Conservation (phyloP, 2,888 invertebrate genomes). For the Lamellibrachia satsuma region DNA sequence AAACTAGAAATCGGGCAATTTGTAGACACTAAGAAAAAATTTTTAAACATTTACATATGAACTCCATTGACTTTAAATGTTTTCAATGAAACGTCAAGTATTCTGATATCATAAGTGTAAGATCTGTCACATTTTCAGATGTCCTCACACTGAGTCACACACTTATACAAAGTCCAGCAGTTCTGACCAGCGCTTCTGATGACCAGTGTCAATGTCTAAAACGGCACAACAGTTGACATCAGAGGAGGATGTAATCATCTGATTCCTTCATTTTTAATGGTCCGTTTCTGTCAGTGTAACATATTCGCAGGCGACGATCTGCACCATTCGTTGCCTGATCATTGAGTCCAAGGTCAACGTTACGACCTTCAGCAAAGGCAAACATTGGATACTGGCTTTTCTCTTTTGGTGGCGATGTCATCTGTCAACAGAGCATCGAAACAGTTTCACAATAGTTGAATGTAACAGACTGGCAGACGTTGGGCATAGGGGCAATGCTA, state of each 20-base stretch:
- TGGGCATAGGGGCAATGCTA: not conserved
- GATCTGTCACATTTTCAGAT: not conserved
- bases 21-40: not conserved
- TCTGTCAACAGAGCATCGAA: conserved; percentile 61
- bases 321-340: not conserved
- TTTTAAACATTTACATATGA: not conserved
- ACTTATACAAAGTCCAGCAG: not conserved
- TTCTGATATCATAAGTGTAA: not conserved
- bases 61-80: not conserved
- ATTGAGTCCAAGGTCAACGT: conserved; percentile 41
- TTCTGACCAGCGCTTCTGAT: not conserved
- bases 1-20: not conserved
- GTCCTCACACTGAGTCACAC: not conserved
- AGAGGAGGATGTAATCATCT: conserved; percentile 39
- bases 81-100: not conserved
- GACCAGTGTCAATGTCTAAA: not conserved
- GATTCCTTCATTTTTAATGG: conserved; percentile 30
- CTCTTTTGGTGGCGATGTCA: conserved; percentile 68
- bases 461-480: not conserved
- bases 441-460: not conserved
- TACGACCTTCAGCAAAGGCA: conserved; percentile 77
- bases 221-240: conserved; percentile 7
- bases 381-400: conserved; percentile 83
- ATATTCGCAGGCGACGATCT: conserved; percentile 25
- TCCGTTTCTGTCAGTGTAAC: conserved; percentile 26